A percentile compares a stretch with the other conserved stretches of the same genome.
Conservation (phyloP, 2,113 vertebrate species). For the Sapajus apella region DNA sequence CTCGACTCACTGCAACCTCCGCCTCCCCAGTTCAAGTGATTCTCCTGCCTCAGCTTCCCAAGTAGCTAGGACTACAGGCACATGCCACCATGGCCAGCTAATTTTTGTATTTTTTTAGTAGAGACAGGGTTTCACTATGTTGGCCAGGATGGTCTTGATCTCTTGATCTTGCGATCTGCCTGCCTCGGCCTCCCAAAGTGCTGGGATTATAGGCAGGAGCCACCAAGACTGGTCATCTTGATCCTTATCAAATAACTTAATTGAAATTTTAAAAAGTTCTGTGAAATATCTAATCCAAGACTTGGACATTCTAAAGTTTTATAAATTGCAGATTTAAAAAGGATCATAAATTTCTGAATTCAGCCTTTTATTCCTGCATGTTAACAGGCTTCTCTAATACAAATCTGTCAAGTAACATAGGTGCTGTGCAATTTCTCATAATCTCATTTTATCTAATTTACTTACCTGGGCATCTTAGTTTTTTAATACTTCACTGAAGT, state of each 20-base stretch:
- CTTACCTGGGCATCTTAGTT: background rate
- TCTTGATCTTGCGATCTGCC: no score
- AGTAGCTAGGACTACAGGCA: no score
- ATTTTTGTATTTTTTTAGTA: no score
- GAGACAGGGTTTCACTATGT: no score
- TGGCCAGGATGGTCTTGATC: no score
- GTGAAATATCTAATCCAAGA: background rate
- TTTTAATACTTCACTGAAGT: background rate
- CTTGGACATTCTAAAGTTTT: background rate
- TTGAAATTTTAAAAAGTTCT: slow-evolving; percentile 15
- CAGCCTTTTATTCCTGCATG: background rate
- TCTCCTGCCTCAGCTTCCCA: no score
- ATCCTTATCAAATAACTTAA: slow-evolving; percentile 39
- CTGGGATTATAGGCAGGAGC: no score
- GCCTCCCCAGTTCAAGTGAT: no score
- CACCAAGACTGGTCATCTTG: background rate
- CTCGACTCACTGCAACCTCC: no score
- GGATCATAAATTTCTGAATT: background rate
- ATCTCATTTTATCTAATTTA: slow-evolving; percentile 14
- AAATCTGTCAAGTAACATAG: background rate
- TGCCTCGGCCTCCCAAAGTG: no score
- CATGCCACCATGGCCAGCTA: no score
- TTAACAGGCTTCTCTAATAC: background rate
- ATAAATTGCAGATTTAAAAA: background rate
- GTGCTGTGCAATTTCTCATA: background rate